Evolutionary conservation across 2,113 vertebrate genomes (phyloP).

Genomic region (Miniopterus natalensis): DNA sequence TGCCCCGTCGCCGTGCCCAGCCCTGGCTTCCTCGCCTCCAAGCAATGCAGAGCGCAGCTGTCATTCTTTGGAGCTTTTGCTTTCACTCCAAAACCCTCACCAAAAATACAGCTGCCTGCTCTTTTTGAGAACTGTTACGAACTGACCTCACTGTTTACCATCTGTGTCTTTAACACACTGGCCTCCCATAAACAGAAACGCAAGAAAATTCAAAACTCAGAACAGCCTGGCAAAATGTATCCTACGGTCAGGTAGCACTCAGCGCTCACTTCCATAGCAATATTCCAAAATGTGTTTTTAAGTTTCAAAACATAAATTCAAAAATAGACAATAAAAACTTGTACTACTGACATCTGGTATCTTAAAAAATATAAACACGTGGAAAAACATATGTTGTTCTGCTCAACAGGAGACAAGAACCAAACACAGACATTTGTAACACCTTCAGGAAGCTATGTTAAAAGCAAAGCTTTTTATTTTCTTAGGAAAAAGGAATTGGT

Average conservation of each 20-base stretch:
- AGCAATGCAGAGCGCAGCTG: not conserved
- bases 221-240: not conserved
- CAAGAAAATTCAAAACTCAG: constrained; percentile 55
- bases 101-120: not conserved
- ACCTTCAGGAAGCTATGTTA: constrained; percentile 43
- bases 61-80: not conserved
- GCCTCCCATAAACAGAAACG: constrained; percentile 50
- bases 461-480: constrained; percentile 11
- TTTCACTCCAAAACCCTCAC: not conserved
- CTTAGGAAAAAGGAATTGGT: not conserved
- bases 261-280: not conserved
- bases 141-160: constrained; percentile 37
- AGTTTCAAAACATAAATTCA: constrained; percentile 65
- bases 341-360: constrained; percentile 27
- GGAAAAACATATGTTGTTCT: constrained; percentile 65
- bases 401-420: constrained; percentile 56
- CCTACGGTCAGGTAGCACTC: constrained; percentile 42
- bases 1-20: not conserved
- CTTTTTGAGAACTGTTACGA: not conserved
- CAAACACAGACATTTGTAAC: constrained; percentile 58
- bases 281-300: constrained; percentile 57
- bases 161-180: not conserved
- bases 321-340: constrained; percentile 62
- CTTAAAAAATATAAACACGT: constrained; percentile 67
- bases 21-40: not conserved